Conservation (phyloP, 2,888 invertebrate species). For the Steinernema hermaphroditum region DNA sequence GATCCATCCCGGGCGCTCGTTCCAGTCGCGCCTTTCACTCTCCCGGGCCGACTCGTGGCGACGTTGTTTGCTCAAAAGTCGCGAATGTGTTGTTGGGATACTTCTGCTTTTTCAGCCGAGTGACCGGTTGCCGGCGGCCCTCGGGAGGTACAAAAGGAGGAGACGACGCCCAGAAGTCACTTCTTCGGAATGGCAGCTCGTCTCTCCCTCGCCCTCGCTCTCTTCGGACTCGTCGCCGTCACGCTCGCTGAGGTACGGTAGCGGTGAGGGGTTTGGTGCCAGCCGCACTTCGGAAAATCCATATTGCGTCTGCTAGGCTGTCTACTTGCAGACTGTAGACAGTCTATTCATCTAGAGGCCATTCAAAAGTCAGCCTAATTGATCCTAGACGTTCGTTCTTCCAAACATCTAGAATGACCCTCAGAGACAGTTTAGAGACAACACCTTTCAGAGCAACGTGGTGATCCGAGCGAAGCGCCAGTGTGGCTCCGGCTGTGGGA, state of each 20-base stretch:
- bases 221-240: constrained; percentile 13
- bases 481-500: neutral
- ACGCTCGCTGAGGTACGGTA: constrained; percentile 7
- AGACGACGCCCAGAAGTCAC: neutral
- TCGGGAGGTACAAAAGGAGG: neutral
- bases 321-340: too few relatives aligned
- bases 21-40: too few relatives aligned
- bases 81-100: neutral
- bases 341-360: too few relatives aligned
- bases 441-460: neutral
- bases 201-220: constrained; percentile 2
- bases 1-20: too few relatives aligned
- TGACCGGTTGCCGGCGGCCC: neutral
- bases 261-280: neutral
- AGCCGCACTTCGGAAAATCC: too few relatives aligned
- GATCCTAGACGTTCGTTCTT: too few relatives aligned
- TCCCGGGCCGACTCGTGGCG: too few relatives aligned
- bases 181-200: constrained; percentile 5
- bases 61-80: neutral
- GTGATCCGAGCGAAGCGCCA: constrained; percentile 13
- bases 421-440: neutral
- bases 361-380: too few relatives aligned
- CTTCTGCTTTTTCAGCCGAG: neutral
- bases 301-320: too few relatives aligned
- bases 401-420: too few relatives aligned